A percentile compares a stretch with the other conserved stretches of the same genome.
These are phyloP conservation scores for Zelostemma sp. DNA, from an alignment of 1,140 invertebrate genomes.

Conservation along the genomic window DNA sequence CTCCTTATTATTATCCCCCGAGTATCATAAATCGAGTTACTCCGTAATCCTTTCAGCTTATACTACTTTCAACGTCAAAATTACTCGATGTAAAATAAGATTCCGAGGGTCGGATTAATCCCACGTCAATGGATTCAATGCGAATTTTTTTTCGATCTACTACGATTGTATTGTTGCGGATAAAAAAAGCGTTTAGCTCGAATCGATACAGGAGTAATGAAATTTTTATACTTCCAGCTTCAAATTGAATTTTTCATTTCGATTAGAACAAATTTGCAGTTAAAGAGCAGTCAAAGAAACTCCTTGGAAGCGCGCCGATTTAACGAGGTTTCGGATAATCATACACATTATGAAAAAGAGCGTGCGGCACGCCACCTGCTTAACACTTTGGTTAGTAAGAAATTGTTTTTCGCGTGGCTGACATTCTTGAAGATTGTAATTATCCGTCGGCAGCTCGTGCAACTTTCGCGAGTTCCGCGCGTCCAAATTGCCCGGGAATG, in stretches of 20 bases:
- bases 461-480: slow-evolving; percentile 34
- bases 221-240: background rate
- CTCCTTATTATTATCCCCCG: too few species aligned
- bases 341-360: slow-evolving; percentile 8
- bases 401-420: slow-evolving; percentile 42
- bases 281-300: background rate
- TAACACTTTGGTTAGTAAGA: slow-evolving; percentile 17
- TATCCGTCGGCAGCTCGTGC: slow-evolving; percentile 37
- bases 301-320: background rate
- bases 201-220: too few species aligned
- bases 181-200: too few species aligned
- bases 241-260: background rate
- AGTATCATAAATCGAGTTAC: too few species aligned
- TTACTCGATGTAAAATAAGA: too few species aligned
- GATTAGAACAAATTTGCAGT: background rate
- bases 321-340: background rate
- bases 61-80: too few species aligned
- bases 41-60: too few species aligned
- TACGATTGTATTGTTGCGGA: too few species aligned
- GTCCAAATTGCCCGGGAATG: slow-evolving; percentile 42
- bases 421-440: slow-evolving; percentile 42
- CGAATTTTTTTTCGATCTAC: too few species aligned
- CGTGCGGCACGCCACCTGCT: slow-evolving; percentile 21
- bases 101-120: too few species aligned
- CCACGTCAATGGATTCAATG: too few species aligned